Base-by-base conservation (phyloP, 2,113 vertebrate species). In the Sinocyclocheilus anshuiensis region DNA sequence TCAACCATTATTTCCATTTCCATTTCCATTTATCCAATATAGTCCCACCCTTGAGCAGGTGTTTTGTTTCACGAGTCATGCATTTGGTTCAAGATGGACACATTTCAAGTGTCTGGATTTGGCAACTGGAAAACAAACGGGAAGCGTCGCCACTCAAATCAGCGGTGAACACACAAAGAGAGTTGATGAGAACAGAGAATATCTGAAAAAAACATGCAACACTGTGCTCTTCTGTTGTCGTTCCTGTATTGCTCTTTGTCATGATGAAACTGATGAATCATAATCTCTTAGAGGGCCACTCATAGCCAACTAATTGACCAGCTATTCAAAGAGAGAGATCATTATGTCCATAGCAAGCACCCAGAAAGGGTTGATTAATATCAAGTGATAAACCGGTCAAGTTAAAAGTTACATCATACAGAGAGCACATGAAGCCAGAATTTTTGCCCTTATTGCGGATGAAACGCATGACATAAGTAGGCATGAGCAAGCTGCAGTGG, bases 341-440 rank as follows among this genome's bases (percentile, higher is more conserved):
- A 42, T 39, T 39, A 20, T 72, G 69, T 39, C 11, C 22, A 61
- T n/a, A 61, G 22, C 1, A 22, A 72, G 18, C 33, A 36, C 36
- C 36, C 69, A 72, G 36, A 72, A 72, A 39, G 18, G 39, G 36
- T 42, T 72, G 36, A 22, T 42, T 3, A 72, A 42, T 42, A 72
- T 42, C 45, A 11, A 48, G 10, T 48, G 10, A 11, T 48, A 48
- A 48, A 48, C 45, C 1, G 16, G 15, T 18, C 67, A 71, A 33
- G 33, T 72, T 71, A 71, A 71, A 71, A 71, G 69, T 10, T 33
- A 10, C 69, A 72, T 72, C 69, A 72, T 11, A 36, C 18, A 72
- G 18, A 8, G 12, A 29, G n/a, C 24, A 22, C 4, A 53, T 29
- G 2, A 78, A 29, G 45, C 48, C 6, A 12, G 24, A n/a, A n/a